A percentile compares a stretch with the other conserved stretches of the same genome.
phyloP scores from a whole-genome alignment of 2,113 vertebrate species.

The Gorilla gorilla region DNA sequence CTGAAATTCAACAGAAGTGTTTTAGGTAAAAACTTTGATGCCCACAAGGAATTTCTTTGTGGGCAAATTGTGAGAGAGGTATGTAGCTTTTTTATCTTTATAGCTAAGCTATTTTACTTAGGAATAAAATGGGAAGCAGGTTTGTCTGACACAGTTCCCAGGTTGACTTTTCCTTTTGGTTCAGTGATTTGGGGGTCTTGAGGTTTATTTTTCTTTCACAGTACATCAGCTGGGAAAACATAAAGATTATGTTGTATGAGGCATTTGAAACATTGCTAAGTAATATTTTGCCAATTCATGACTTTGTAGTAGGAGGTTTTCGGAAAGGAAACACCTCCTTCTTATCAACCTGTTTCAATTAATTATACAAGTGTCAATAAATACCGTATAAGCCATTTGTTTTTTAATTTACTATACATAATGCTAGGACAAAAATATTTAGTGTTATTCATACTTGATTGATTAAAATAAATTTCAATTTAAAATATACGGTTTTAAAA shows the following conservation, averaged over 20 bases:
- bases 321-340: not conserved
- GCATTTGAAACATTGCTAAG: not conserved
- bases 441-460: not conserved
- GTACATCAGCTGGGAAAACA: not conserved
- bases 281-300: not conserved
- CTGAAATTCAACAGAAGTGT: too few relatives aligned
- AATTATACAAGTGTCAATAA: constrained; percentile 28
- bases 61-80: too few relatives aligned
- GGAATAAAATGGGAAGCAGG: too few relatives aligned
- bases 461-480: constrained; percentile 30
- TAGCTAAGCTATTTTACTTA: too few relatives aligned
- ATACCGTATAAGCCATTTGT: not conserved
- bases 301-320: not conserved
- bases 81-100: too few relatives aligned
- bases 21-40: too few relatives aligned
- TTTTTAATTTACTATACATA: not conserved
- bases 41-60: too few relatives aligned
- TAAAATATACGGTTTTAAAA: not conserved
- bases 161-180: too few relatives aligned
- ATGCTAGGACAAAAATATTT: constrained; percentile 23
- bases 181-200: too few relatives aligned
- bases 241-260: not conserved
- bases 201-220: too few relatives aligned
- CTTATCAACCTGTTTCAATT: not conserved
- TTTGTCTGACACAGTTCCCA: too few relatives aligned